A percentile compares a stretch with the other conserved stretches of the same genome.
phyloP scores from a whole-genome alignment of 2,113 vertebrate genomes.

The Xenopus laevis region DNA sequence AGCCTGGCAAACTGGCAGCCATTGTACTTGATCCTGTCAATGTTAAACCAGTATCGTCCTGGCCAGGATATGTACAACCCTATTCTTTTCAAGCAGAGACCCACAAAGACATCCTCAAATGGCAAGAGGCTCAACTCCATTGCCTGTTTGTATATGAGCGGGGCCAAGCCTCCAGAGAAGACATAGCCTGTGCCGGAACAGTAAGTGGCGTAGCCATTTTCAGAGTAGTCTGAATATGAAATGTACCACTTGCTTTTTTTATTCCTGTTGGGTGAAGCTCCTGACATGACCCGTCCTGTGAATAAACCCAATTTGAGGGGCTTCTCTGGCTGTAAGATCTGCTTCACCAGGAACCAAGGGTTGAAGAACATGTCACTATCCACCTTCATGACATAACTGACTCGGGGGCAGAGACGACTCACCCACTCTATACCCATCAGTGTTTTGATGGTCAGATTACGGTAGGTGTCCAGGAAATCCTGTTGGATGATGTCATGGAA shows the following conservation, averaged over 20 bases:
- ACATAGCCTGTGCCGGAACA: slow-evolving; percentile 46
- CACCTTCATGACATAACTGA: slow-evolving; percentile 46
- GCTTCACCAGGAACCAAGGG: slow-evolving; percentile 18
- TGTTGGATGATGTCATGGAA: slow-evolving; percentile 41
- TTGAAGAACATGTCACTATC: slow-evolving; percentile 46
- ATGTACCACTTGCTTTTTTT: slow-evolving; percentile 32
- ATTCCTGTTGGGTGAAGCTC: background rate
- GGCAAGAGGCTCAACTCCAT: slow-evolving; percentile 53
- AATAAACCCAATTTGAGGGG: slow-evolving; percentile 41
- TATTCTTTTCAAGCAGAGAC: slow-evolving; percentile 64
- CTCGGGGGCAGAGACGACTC: slow-evolving; percentile 12
- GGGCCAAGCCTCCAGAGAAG: slow-evolving; percentile 45
- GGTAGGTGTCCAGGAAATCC: slow-evolving; percentile 46
- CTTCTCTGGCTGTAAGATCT: slow-evolving; percentile 25
- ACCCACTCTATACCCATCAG: slow-evolving; percentile 46
- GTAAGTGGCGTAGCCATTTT: slow-evolving; percentile 27
- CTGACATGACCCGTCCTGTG: slow-evolving; percentile 25
- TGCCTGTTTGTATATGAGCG: slow-evolving; percentile 52
- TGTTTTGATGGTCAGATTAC: slow-evolving; percentile 45
- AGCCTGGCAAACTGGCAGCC: slow-evolving; percentile 55
- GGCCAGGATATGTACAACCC: slow-evolving; percentile 36
- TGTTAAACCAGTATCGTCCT: slow-evolving; percentile 50
- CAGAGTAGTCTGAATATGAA: slow-evolving; percentile 30
- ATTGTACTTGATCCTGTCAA: slow-evolving; percentile 57
- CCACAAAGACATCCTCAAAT: slow-evolving; percentile 76